Base-by-base conservation (phyloP, 2,797 vertebrate genomes). In the Lepus townsendii region DNA sequence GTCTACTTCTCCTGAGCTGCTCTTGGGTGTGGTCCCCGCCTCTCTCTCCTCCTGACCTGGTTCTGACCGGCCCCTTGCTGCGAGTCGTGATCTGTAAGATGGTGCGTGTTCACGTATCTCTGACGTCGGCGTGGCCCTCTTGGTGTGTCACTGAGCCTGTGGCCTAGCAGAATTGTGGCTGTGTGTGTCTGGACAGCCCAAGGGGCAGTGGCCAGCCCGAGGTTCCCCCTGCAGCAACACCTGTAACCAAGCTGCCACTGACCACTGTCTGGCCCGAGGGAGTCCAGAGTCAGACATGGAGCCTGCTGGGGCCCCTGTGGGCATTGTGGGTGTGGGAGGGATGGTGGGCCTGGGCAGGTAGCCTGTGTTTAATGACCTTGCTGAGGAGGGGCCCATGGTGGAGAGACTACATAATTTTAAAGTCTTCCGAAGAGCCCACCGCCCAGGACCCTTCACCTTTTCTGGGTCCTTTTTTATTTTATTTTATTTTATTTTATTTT, bases 61-160 rank as follows among this genome's bases (percentile, higher is more conserved):
- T 88, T 72, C 66, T 30, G n/a, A n/a, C 20, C 69, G 24, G 32
- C 20, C 4, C 54, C 10, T 47, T 7, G 57, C 0, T 19, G 50
- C n/a, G 11, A 80, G 82, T 82, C 69, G 11, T 69, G 57, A 24
- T 27, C 86, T 78, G 30, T 27, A 38, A 89, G 83, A 27, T 22
- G 9, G 32, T 8, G 0, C 38, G 13, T 20, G 63, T 38, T n/a
- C 42, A 5, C 0, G 0, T 7, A 2, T 27, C 75, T 85, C 47
- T 76, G 71, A 62, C 52, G 22, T 42, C 17, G 68, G 54, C 12
- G 12, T 16, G 30, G 47, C 2, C 77, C 57, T 57, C 22, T 20
- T 0, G 1, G 38, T 8, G 30, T 17, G 1, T n/a, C 7, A 10
- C 1, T 35, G 26, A 62, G 42, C 38, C 32, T 30, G 20, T 0